These are phyloP conservation scores for Agriopis marginaria DNA, from an alignment of 2,888 invertebrate species.

Conservation along the genomic window DNA sequence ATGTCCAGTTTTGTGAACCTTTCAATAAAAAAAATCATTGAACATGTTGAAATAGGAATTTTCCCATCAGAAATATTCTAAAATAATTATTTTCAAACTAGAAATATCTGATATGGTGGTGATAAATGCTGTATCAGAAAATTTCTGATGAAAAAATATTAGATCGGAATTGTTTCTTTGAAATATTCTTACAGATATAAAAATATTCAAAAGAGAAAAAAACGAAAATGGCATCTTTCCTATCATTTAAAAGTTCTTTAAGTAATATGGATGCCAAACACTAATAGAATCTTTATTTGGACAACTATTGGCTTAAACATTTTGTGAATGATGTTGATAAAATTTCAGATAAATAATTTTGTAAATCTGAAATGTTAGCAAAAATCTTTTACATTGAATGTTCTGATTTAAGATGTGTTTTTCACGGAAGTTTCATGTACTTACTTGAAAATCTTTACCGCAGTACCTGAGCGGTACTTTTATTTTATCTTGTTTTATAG, in stretches of 20 bases:
- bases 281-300: neutral
- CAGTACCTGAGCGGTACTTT: too few relatives aligned
- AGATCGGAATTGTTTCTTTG: too few relatives aligned
- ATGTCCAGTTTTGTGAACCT: too few relatives aligned
- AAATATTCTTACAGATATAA: neutral
- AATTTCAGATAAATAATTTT: slow-evolving; percentile 20
- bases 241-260: neutral
- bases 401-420: neutral
- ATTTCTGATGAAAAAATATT: too few relatives aligned
- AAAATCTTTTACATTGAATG: neutral
- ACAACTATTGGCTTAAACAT: neutral
- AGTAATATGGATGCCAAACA: too few relatives aligned
- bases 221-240: neutral
- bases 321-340: slow-evolving; percentile 10
- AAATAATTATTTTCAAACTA: neutral
- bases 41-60: neutral
- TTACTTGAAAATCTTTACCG: too few relatives aligned
- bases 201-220: neutral
- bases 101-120: neutral
- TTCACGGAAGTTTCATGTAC: neutral
- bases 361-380: slow-evolving; percentile 26
- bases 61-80: neutral
- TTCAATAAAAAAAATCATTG: too few relatives aligned
- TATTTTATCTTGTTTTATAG: neutral
- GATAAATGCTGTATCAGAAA: too few relatives aligned